These are phyloP conservation scores for Crossocerus cetratus DNA, from an alignment of 2,888 invertebrate species.

Conservation along the genomic window DNA sequence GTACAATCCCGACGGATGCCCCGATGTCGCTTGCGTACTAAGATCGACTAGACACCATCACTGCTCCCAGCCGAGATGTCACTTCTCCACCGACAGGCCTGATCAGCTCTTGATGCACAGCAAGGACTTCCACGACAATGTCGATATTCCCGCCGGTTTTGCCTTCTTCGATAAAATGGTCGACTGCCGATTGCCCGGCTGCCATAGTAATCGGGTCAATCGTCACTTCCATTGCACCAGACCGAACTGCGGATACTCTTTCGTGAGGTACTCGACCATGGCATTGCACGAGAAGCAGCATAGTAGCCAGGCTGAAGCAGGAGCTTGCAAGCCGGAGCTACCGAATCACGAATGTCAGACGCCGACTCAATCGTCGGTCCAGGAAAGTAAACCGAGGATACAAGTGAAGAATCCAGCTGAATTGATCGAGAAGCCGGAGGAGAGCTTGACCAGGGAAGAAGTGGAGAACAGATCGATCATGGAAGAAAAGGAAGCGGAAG, in stretches of 20 bases:
- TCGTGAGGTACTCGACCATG: slow-evolving; percentile 87
- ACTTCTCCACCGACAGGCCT: slow-evolving; percentile 89
- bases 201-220: slow-evolving; percentile 84
- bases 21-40: slow-evolving; percentile 86
- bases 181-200: slow-evolving; percentile 83
- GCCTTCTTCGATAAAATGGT: slow-evolving; percentile 88
- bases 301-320: slow-evolving; percentile 30
- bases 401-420: slow-evolving; percentile 75
- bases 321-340: slow-evolving; percentile 25
- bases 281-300: slow-evolving; percentile 85
- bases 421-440: slow-evolving; percentile 71
- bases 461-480: slow-evolving; percentile 63
- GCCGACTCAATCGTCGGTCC: slow-evolving; percentile 41
- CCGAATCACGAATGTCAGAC: slow-evolving; percentile 60
- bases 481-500: slow-evolving; percentile 69
- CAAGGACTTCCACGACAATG: slow-evolving; percentile 90
- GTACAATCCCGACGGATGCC: slow-evolving; percentile 79
- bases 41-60: slow-evolving; percentile 88
- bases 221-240: slow-evolving; percentile 88
- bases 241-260: slow-evolving; percentile 84
- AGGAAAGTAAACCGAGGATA: slow-evolving; percentile 71
- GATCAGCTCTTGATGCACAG: slow-evolving; percentile 89
- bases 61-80: slow-evolving; percentile 89
- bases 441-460: slow-evolving; percentile 33
- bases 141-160: slow-evolving; percentile 90